Base-by-base conservation (phyloP, 2,113 vertebrate species). In the Nyctibius bracteatus region DNA sequence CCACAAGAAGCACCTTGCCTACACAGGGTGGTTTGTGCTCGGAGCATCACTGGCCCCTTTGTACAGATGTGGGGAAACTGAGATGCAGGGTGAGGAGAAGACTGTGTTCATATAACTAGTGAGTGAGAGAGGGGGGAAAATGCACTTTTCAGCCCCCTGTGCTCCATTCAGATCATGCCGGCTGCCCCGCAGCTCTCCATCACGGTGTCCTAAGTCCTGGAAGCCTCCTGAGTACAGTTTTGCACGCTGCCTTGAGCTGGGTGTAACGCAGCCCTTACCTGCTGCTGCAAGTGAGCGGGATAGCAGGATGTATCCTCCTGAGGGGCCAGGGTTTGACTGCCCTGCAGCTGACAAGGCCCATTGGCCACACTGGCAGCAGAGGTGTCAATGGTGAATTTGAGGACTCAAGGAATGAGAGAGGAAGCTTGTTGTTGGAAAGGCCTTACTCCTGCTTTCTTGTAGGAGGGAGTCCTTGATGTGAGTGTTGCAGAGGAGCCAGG, bases 341-440 rank as follows among this genome's bases (percentile, higher is more conserved):
- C 47, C 55, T 70, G 33, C 27, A 65, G 79, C 59, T 55, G 68
- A 9, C 46, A 37, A 27, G 35, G n/a, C 21, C 66, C 16, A 2
- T 33, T 8, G 70, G 33, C 62, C 15, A 12, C 8, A 2, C 20
- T 57, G 62, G 31, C 46, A 80, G 74, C 66, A 58, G 59, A 30
- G 46, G 18, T 46, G 67, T 66, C 59, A 52, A 0, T 2, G 2
- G 9, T 0, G 2, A 73, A 19, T 47, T 37, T 51, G 33, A 66
- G 57, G 39, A 71, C 33, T 46, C 0, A 0, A 77, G n/a, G 55
- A 62, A 43, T 7, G 5, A 37, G 37, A 28, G 55, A 51, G 30
- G 65, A 84, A 25, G 10, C 20, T 49, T 82, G 37, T 41, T 92
- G 33, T 35, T 85, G 68, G n/a, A 57, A 63, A 81, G 41, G 31